phyloP scores from a whole-genome alignment of 2,113 vertebrate species.

The Oophaga pumilio region DNA sequence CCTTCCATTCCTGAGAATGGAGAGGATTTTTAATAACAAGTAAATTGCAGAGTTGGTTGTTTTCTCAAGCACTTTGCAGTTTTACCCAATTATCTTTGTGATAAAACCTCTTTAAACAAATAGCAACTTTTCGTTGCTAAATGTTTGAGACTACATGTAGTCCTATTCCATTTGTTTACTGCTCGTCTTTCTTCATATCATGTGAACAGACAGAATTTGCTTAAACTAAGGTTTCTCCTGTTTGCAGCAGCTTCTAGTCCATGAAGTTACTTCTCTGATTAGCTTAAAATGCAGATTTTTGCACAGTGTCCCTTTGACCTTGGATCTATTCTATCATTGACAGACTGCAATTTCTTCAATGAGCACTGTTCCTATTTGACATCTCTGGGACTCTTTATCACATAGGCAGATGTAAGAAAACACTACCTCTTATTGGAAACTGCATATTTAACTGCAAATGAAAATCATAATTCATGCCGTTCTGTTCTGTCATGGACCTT shows the following conservation, averaged over 20 bases:
- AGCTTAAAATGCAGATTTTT: slow-evolving; percentile 39
- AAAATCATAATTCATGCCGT: slow-evolving; percentile 20
- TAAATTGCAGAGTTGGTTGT: background rate
- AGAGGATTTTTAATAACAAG: too few species aligned
- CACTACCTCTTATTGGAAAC: background rate
- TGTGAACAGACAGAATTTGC: background rate
- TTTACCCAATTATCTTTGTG: too few species aligned
- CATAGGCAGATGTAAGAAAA: slow-evolving; percentile 29
- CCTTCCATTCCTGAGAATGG: too few species aligned
- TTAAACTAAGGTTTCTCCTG: background rate
- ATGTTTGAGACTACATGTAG: background rate
- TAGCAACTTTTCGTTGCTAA: background rate
- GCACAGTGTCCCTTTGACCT: slow-evolving; percentile 48
- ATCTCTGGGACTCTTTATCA: slow-evolving; percentile 14
- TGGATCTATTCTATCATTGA: slow-evolving; percentile 20
- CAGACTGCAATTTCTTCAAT: slow-evolving; percentile 24
- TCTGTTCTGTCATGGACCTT: slow-evolving; percentile 17
- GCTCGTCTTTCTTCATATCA: background rate
- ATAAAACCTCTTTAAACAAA: background rate
- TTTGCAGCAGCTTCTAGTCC: background rate
- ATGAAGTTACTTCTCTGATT: slow-evolving; percentile 16
- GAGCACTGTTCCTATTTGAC: slow-evolving; percentile 14
- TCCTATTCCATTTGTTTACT: background rate
- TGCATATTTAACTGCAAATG: slow-evolving; percentile 19
- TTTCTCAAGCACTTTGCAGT: background rate